These are phyloP conservation scores for Macrophya alboannulata DNA, from an alignment of 2,888 invertebrate genomes.

Conservation along the genomic window DNA sequence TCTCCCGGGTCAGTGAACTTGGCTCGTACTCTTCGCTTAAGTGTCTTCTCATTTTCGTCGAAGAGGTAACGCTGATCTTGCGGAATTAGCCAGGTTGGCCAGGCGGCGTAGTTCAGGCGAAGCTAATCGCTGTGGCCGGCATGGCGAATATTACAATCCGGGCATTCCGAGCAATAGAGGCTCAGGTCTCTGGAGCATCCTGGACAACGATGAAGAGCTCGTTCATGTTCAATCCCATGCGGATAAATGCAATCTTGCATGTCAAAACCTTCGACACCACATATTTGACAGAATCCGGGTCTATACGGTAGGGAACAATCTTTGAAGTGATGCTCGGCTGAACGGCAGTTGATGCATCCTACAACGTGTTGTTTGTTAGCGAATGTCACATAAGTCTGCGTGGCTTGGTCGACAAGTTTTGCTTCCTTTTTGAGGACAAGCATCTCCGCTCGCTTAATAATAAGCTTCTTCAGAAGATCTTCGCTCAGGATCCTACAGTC, in stretches of 20 bases:
- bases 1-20: not conserved
- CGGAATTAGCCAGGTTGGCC: slow-evolving; percentile 54
- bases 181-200: slow-evolving; percentile 40
- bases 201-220: slow-evolving; percentile 47
- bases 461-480: slow-evolving; percentile 20
- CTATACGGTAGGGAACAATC: slow-evolving; percentile 50
- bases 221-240: slow-evolving; percentile 57
- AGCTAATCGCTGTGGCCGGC: slow-evolving; percentile 40
- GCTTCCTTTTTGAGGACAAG: slow-evolving; percentile 33
- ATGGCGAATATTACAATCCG: slow-evolving; percentile 54
- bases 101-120: slow-evolving; percentile 50
- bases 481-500: slow-evolving; percentile 49
- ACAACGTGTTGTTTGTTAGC: slow-evolving; percentile 44
- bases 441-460: slow-evolving; percentile 42
- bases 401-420: not conserved
- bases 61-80: slow-evolving; percentile 31
- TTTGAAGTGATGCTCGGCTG: slow-evolving; percentile 37
- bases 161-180: slow-evolving; percentile 57
- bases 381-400: slow-evolving; percentile 52
- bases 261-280: slow-evolving; percentile 51
- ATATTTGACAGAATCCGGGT: slow-evolving; percentile 50
- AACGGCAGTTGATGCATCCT: slow-evolving; percentile 55
- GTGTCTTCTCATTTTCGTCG: slow-evolving; percentile 2
- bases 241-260: slow-evolving; percentile 54
- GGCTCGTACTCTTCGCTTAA: not conserved